Evolutionary conservation across 2,113 vertebrate genomes (phyloP), one percentile per base, ranked within the genome.

Genomic region (Morone chrysops): DNA sequence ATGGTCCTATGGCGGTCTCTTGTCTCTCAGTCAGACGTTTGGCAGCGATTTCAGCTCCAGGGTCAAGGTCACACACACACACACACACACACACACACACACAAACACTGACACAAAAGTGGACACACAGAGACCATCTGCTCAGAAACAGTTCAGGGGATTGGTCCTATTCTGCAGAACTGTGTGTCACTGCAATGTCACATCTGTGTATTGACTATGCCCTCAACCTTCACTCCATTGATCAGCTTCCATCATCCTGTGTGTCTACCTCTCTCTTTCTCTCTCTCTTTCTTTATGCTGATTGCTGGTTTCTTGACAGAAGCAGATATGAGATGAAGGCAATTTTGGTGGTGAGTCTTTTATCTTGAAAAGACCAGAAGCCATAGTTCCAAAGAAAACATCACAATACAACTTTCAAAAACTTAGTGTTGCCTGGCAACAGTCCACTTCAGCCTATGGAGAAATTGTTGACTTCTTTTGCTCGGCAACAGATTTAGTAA

Each of bases 121-220:
- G 13, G 67, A 90, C 66, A 76, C 80, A 87, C 87, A 86, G 88
- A 77, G 48, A 84, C 94, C 94, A 94, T 94, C 93, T 94, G 94
- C 83, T 94, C 89, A 68, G 67, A 89, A 85, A 76, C 85, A 75
- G 81, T 71, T 71, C 67, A 81, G 65, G 76, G 82, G 69, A 80
- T 86, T 65, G 5, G 18, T 50, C 74, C 41, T 65, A 20, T 92
- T 81, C 78, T 79, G 86, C 63, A 89, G 88, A 85, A 85, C 89
- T 84, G 88, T 81, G 82, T 91, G 82, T 89, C 62, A 81, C 82
- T 71, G 68, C 86, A 86, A 56, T 87, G 63, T 88, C 87, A 83
- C 62, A 45, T 74, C 31, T 75, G 40, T 54, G 57, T 70, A 22
- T 80, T 51, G 60, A 80, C 65, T 57, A 43, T 6, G 14, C 48